Evolutionary conservation across 1,140 invertebrate species (phyloP).

Genomic region (Belonocnema kinseyi): DNA sequence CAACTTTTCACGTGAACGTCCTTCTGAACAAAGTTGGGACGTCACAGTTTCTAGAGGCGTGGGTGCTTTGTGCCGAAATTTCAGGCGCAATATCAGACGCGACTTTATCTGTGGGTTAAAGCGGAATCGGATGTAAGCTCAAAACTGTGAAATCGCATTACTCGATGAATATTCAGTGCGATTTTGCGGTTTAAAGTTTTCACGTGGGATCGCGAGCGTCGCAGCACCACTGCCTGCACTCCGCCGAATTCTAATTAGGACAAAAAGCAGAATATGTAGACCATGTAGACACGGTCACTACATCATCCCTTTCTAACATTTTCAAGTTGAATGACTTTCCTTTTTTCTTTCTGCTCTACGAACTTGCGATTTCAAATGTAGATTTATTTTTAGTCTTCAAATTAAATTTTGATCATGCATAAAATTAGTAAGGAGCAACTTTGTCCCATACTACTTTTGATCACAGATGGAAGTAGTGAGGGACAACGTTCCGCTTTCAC

Average conservation of each 20-base stretch:
- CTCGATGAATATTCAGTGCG: constrained; percentile 56
- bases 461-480: no score
- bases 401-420: no score
- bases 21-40: constrained; percentile 34
- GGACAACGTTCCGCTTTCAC: no score
- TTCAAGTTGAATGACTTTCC: not conserved
- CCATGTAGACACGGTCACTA: constrained; percentile 11
- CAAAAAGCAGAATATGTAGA: constrained; percentile 50
- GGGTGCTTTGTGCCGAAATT: constrained; percentile 25
- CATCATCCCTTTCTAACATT: not conserved
- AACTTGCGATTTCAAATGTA: no score
- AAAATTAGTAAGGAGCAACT: no score
- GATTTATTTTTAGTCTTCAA: no score
- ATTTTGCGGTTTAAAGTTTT: constrained; percentile 53
- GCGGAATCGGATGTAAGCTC: constrained; percentile 44
- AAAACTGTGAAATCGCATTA: constrained; percentile 53
- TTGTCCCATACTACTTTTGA: no score
- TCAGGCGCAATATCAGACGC: constrained; percentile 40
- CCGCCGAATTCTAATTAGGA: constrained; percentile 42
- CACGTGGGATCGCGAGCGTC: constrained; percentile 36
- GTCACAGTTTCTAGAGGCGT: constrained; percentile 41
- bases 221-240: constrained; percentile 31
- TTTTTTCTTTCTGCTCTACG: no score
- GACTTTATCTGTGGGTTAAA: constrained; percentile 44
- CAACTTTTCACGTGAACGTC: constrained; percentile 14